Base-by-base conservation (phyloP, 2,888 invertebrate genomes). In the Tridacna crocea region DNA sequence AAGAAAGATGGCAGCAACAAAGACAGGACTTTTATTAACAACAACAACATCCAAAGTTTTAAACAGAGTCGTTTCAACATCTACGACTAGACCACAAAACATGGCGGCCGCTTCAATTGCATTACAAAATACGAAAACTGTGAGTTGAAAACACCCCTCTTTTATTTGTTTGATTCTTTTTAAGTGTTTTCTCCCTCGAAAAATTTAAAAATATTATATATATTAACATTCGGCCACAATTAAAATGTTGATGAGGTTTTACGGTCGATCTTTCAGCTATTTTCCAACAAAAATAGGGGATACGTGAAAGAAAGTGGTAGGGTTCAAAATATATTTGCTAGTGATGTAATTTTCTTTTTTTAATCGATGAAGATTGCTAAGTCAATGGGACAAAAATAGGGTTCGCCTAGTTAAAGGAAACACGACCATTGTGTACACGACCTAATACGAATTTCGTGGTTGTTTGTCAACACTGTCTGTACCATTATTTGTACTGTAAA, bases 51-150 rank as follows among this genome's bases (percentile, higher is more conserved):
- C 81, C 58, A 77, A 75, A 63, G 75, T 76, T 10, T 47, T 86
- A 51, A 81, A 77, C n/a, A 73, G 89, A 58, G 90, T 89, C 63
- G 89, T 89, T 13, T 89, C 89, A 68, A 89, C 88, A 66, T 83
- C 89, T 19, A 73, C 87, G 36, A 84, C 82, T 12, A 70, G 47
- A n/a, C 70, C 84, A 63, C 87, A 88, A 73, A 84, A 83, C 47
- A 75, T 84, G 12, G 61, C 87, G 12, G 77, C 87, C 8, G 72
- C 85, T 15, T 72, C 83, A 17, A 58, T 89, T 26, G 80, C 80
- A 11, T 24, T 84, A 58, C 81, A 85, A 80, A 68, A 73, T 27
- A 73, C 75, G 61, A 77, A 60, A 61, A 74, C 74, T n/a, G 74
- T 74, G 61, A 74, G 74, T 46, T 36, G 46, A 36, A 36, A 36